These are phyloP conservation scores for Sphaeridia pumilis DNA, from an alignment of 2,888 invertebrate genomes.

Conservation along the genomic window DNA sequence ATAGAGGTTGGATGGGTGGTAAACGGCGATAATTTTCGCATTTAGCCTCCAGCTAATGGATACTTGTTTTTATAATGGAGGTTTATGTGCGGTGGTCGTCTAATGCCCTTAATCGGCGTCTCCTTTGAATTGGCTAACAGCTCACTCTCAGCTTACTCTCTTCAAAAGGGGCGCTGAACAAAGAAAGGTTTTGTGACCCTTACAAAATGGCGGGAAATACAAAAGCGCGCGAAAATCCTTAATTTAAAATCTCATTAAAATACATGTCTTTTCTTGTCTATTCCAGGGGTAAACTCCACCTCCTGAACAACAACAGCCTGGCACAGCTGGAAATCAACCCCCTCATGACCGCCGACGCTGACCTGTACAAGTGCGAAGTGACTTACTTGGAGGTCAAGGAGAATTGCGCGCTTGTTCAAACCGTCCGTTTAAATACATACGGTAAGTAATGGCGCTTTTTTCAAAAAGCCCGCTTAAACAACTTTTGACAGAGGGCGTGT, in stretches of 20 bases:
- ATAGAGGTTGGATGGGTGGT: too few relatives aligned
- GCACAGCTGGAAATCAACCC: constrained; percentile 57
- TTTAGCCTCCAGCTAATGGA: too few relatives aligned
- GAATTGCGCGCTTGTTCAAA: constrained; percentile 59
- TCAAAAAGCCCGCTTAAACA: too few relatives aligned
- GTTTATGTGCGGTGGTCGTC: too few relatives aligned
- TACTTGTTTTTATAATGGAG: too few relatives aligned
- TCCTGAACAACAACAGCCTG: constrained; percentile 52
- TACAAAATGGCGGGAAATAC: not conserved
- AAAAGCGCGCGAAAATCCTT: not conserved
- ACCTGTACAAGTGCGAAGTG: constrained; percentile 69
- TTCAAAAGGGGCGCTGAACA: not conserved
- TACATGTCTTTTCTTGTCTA: constrained; percentile 7
- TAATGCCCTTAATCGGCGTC: too few relatives aligned
- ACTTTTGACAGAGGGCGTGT: too few relatives aligned
- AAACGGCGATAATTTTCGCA: too few relatives aligned
- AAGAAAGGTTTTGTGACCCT: constrained; percentile 6
- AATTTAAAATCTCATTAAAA: not conserved
- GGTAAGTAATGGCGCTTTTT: too few relatives aligned
- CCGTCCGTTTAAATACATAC: constrained; percentile 63
- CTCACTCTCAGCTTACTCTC: too few relatives aligned
- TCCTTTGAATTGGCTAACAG: too few relatives aligned
- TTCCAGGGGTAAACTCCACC: constrained; percentile 57
- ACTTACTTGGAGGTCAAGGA: constrained; percentile 67
- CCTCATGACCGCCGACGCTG: constrained; percentile 60